Conservation (phyloP, 2,888 invertebrate genomes). For the Diarsia rubi region DNA sequence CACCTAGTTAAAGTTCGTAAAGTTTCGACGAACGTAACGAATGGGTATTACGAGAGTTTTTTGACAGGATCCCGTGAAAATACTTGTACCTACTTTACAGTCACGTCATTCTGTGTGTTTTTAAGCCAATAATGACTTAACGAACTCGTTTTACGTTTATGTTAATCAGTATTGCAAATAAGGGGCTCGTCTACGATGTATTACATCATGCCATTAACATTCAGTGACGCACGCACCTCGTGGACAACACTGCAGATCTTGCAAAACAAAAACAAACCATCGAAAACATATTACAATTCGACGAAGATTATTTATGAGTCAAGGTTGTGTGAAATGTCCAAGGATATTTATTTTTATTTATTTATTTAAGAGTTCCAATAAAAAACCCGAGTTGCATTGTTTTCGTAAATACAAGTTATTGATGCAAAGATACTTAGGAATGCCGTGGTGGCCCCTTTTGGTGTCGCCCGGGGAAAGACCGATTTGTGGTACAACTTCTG, state of each 20-base stretch:
- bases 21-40: conserved; percentile 14
- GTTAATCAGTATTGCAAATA: not conserved
- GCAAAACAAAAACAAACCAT: conserved; percentile 46
- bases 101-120: conserved; percentile 2
- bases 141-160: not conserved
- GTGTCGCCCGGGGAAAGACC: not conserved
- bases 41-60: conserved; percentile 12
- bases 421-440: conserved; percentile 26
- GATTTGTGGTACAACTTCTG: not conserved
- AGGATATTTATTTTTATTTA: too few species aligned
- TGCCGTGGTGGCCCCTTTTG: conserved; percentile 28
- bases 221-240: conserved; percentile 13
- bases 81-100: conserved; percentile 10
- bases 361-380: too few species aligned
- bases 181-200: conserved; percentile 24
- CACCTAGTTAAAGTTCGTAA: conserved; percentile 15
- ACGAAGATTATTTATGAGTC: conserved; percentile 30
- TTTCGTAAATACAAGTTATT: conserved; percentile 12
- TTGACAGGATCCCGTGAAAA: conserved; percentile 26
- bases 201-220: conserved; percentile 33
- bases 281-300: conserved; percentile 29
- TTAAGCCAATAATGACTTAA: conserved; percentile 9
- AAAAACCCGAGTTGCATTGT: conserved; percentile 34
- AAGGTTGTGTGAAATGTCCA: too few species aligned
- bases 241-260: not conserved